Evolutionary conservation across 2,797 vertebrate species (phyloP).

Genomic region (Leptodactylus fallax): DNA sequence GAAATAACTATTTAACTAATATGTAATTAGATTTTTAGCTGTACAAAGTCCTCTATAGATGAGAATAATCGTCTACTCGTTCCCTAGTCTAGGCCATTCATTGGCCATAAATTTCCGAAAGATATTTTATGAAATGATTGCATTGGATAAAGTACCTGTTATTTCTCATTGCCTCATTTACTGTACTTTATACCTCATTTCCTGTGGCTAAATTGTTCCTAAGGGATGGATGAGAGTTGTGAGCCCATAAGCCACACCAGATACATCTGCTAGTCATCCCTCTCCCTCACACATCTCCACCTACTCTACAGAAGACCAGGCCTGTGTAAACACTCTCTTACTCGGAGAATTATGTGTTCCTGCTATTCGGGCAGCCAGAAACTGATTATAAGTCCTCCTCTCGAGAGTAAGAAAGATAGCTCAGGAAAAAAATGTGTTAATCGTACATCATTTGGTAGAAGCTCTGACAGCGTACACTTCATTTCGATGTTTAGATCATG

Average conservation of each 20-base stretch:
- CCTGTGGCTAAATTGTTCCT: constrained; percentile 44
- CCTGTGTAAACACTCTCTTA: constrained; percentile 27
- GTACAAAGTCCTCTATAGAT: background rate
- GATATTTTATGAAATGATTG: constrained; percentile 35
- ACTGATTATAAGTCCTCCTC: constrained; percentile 40
- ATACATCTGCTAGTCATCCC: constrained; percentile 45
- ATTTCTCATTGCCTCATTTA: constrained; percentile 31
- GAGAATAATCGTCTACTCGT: background rate
- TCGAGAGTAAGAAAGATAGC: constrained; percentile 49
- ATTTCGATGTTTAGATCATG: constrained; percentile 55
- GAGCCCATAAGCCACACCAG: constrained; percentile 38
- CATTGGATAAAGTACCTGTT: constrained; percentile 21
- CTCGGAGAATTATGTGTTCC: constrained; percentile 50
- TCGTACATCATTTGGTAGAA: constrained; percentile 56
- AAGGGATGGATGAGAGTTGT: constrained; percentile 21
- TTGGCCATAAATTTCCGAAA: constrained; percentile 16
- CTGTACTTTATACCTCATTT: constrained; percentile 42
- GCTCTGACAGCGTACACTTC: constrained; percentile 56
- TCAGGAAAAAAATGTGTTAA: constrained; percentile 51
- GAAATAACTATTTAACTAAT: too few relatives aligned
- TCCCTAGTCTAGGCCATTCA: background rate
- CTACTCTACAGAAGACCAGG: constrained; percentile 28
- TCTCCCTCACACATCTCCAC: constrained; percentile 50
- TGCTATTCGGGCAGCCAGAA: constrained; percentile 43
- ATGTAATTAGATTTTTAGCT: too few relatives aligned